Base-by-base conservation (phyloP, 2,797 vertebrate species). In the Gymnodraco acuticeps region DNA sequence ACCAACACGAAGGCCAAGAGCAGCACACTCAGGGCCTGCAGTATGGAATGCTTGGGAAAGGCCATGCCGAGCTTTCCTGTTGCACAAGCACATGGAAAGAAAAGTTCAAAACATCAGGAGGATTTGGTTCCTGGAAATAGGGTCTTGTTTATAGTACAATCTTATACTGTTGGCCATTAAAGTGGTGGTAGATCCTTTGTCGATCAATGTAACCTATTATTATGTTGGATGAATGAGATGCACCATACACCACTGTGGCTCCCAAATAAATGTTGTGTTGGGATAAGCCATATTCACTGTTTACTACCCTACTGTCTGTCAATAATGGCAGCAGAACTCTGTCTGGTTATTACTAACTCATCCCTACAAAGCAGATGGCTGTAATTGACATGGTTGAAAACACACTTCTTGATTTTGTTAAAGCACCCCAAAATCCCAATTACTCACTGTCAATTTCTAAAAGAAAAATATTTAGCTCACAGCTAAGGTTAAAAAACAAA, bases 21-120 rank as follows among this genome's bases (percentile, higher is more conserved):
- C 89, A 95, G 65, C 72, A 95, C 79, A 70, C 89, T 81, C 58
- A 96, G 81, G 78, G 93, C 76, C 58, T 90, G 87, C 77, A 95
- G 76, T 74, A 94, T 70, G 80, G 84, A 86, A 64, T 65, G 73
- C 69, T 69, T 86, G 73, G 70, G 77, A 79, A 81, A 80, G 62
- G 82, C 74, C 93, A 94, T 94, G 78, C 80, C 75, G 43, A 72
- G 62, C 66, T 78, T 65, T 75, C 51, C 88, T 86, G 78, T 78
- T 84, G 72, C 66, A 87, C 66, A 78, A 73, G 27, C 23, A 73
- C 59, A 86, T 2, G 43, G 52, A 74, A 20, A 38, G 11, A 14
- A 33, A 47, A 50, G 41, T 55, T 48, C n/a, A 50, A 76, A 69
- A 64, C 20, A 75, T 46, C 11, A 58, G 45, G 19, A 69, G 20